Conservation (phyloP, 2,113 vertebrate genomes). For the Pseudorasbora parva region DNA sequence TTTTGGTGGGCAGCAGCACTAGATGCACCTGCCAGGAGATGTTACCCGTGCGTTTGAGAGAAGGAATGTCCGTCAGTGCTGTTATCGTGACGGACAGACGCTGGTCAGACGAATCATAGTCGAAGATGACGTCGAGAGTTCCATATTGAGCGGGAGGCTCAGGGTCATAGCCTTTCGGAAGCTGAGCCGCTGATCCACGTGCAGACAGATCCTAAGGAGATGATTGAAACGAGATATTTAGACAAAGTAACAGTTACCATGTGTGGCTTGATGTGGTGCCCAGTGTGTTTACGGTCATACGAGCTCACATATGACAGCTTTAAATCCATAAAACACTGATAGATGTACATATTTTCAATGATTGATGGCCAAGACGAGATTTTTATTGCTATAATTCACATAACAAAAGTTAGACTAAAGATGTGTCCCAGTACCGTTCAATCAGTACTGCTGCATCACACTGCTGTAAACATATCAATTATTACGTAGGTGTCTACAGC, state of each 20-base stretch:
- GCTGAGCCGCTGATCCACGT: conserved; percentile 87
- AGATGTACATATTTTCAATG: not conserved
- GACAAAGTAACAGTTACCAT: not conserved
- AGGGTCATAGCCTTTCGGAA: conserved; percentile 92
- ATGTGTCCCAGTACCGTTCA: not conserved
- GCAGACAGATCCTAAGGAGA: conserved; percentile 86
- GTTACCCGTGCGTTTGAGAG: conserved; percentile 87
- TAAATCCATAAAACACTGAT: not conserved
- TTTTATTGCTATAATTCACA: not conserved
- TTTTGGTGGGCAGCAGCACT: conserved; percentile 95
- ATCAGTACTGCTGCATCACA: not conserved
- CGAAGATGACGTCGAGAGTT: conserved; percentile 93
- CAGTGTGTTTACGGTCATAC: not conserved
- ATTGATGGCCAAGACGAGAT: not conserved
- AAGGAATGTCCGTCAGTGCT: conserved; percentile 90
- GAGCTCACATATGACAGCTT: not conserved
- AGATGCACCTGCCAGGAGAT: conserved; percentile 96
- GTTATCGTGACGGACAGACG: conserved; percentile 92
- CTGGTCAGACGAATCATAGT: conserved; percentile 93
- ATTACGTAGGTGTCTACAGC: conserved; percentile 3
- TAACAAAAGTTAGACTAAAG: not conserved
- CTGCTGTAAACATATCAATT: conserved; percentile 20
- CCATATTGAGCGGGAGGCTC: conserved; percentile 91
- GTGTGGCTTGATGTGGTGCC: not conserved
- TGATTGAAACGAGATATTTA: not conserved